Base-by-base conservation (phyloP, 2,888 invertebrate genomes). In the Stenichneumon culpator region DNA sequence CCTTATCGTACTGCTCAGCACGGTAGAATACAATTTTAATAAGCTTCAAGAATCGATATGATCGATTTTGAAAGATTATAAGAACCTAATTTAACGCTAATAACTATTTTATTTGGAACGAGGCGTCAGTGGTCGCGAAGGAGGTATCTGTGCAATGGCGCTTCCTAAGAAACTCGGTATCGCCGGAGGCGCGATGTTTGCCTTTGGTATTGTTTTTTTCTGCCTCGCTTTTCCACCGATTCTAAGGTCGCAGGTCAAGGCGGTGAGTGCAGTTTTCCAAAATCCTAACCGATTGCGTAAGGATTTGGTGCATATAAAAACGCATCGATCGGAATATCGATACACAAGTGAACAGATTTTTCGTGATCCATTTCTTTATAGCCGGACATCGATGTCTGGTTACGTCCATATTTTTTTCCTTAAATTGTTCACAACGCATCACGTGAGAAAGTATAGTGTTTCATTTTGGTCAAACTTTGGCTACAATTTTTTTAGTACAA, bases 211-310 rank as follows among this genome's bases (percentile, higher is more conserved):
- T 0, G 87, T 96, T 2, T 96, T 97, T 87, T 97, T 97, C 60
- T 97, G 96, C 96, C 94, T 96, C 1, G 92, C 95, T 22, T 97
- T 97, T 91, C 97, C 97, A 0, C 94, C 95, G 72, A 93, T 97
- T 72, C 93, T 97, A 11, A 96, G 95, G 86, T 95, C 95, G 14
- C 96, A 96, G 94, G 94, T 97, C 32, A 96, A 96, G 91, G 95
- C 95, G 95, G 97, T 97, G 94, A 94, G 94, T 92, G 60, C 44
- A 28, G 54, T 63, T 63, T 70, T 14, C 39, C 28, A 16, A 9
- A 28, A 25, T 25, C 11, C 60, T 22, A 25, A 60, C 5, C 14
- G 54, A n/a, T 9, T 19, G 54, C 19, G 54, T 11, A 7, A 22
- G 19, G n/a, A 19, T 54, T 19, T 54, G 19, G 7, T 19, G 54